Conservation (phyloP, 2,113 vertebrate species). For the Hyaena hyaena region DNA sequence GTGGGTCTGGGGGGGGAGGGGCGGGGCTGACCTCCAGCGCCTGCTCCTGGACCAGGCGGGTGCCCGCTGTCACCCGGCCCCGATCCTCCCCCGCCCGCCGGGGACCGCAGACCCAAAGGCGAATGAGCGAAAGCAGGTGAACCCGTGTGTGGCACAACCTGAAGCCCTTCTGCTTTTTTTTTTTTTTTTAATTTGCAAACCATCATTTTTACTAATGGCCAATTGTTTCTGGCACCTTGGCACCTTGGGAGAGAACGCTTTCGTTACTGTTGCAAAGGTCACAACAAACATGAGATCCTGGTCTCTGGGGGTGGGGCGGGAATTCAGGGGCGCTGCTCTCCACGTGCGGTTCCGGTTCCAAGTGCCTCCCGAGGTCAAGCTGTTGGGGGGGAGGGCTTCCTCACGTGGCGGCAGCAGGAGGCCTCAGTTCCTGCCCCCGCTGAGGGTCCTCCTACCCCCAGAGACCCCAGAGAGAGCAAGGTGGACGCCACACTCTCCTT, state of each 20-base stretch:
- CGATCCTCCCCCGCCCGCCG: background rate
- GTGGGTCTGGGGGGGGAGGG: constrained; percentile 58
- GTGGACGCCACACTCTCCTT: background rate
- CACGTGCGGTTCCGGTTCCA: background rate
- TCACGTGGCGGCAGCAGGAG: rapidly evolving
- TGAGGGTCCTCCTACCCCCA: background rate
- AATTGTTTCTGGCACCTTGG: background rate
- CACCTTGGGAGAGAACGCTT: background rate
- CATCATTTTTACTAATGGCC: background rate
- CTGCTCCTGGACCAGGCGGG: background rate
- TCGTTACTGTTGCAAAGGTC: background rate
- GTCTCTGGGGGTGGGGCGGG: background rate
- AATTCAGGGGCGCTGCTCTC: background rate
- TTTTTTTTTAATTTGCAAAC: background rate
- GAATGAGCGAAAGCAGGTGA: background rate
- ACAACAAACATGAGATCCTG: background rate
- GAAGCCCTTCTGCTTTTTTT: background rate
- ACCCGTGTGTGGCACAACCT: rapidly evolving
- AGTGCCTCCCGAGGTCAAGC: background rate
- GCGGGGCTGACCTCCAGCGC: rapidly evolving
- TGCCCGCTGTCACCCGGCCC: rapidly evolving
- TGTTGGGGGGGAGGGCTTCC: background rate
- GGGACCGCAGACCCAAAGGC: background rate
- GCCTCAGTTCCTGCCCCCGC: background rate
- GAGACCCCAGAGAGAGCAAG: background rate